Conservation (phyloP, 2,888 invertebrate genomes). For the Bombylius discolor region DNA sequence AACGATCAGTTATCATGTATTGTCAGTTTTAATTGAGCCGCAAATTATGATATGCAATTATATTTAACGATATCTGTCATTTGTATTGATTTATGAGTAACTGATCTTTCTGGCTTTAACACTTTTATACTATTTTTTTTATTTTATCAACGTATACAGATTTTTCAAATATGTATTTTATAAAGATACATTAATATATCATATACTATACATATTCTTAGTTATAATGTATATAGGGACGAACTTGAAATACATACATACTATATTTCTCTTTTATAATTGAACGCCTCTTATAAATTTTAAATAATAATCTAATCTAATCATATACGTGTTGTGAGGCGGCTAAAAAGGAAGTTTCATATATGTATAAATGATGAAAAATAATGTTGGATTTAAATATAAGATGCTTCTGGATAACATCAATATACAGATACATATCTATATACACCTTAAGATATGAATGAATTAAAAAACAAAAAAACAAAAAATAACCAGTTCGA, state of each 20-base stretch:
- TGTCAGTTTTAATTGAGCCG: constrained; percentile 11
- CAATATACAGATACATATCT: too few relatives aligned
- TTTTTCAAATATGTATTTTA: too few relatives aligned
- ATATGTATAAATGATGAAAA: background rate
- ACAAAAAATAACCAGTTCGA: background rate
- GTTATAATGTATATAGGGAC: background rate
- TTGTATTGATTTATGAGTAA: constrained; percentile 6
- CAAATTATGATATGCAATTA: constrained; percentile 12
- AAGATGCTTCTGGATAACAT: background rate
- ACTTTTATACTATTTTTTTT: too few relatives aligned
- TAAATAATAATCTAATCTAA: too few relatives aligned
- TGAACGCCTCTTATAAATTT: background rate
- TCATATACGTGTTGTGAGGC: too few relatives aligned
- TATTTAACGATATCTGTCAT: constrained; percentile 9
- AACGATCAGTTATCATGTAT: background rate
- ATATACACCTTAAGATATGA: too few relatives aligned
- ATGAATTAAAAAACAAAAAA: too few relatives aligned
- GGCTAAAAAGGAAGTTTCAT: too few relatives aligned
- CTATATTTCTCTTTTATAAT: background rate
- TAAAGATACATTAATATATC: too few relatives aligned
- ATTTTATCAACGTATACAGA: too few relatives aligned
- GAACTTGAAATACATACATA: background rate
- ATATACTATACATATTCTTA: too few relatives aligned
- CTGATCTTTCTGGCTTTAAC: background rate
- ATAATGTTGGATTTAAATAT: background rate